These are phyloP conservation scores for Andrena marginata DNA, from an alignment of 2,888 invertebrate genomes.

Conservation along the genomic window DNA sequence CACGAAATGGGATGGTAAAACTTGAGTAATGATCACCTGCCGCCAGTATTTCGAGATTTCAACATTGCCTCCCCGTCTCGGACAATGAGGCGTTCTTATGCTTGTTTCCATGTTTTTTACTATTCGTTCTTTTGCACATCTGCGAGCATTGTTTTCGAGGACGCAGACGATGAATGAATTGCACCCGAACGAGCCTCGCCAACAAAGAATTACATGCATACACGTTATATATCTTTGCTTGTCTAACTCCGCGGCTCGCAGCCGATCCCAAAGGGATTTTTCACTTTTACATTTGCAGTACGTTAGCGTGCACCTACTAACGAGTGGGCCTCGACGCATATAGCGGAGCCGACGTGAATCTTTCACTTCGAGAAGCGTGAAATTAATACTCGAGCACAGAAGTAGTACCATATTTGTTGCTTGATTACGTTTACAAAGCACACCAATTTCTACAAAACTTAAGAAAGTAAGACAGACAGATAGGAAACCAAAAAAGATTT, in stretches of 20 bases:
- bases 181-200: slow-evolving; percentile 26
- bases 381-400: background rate
- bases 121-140: background rate
- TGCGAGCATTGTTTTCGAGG: background rate
- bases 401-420: too few species aligned
- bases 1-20: slow-evolving; percentile 14
- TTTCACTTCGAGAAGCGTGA: slow-evolving; percentile 18
- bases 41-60: slow-evolving; percentile 14
- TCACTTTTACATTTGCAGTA: slow-evolving; percentile 63
- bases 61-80: background rate
- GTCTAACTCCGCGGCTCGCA: slow-evolving; percentile 29
- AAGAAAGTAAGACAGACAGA: too few species aligned
- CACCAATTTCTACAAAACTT: too few species aligned
- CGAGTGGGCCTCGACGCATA: slow-evolving; percentile 47
- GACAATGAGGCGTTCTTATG: slow-evolving; percentile 18
- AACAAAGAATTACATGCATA: slow-evolving; percentile 37
- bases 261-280: slow-evolving; percentile 58
- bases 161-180: slow-evolving; percentile 46
- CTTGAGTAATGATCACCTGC: slow-evolving; percentile 3
- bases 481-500: too few species aligned
- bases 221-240: slow-evolving; percentile 29
- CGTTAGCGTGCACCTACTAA: slow-evolving; percentile 68
- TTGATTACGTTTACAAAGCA: too few species aligned
- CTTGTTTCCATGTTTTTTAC: background rate
- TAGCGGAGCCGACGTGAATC: slow-evolving; percentile 33